Base-by-base conservation (phyloP, 2,888 invertebrate genomes). In the Scaptodrosophila latifasciaeformis region DNA sequence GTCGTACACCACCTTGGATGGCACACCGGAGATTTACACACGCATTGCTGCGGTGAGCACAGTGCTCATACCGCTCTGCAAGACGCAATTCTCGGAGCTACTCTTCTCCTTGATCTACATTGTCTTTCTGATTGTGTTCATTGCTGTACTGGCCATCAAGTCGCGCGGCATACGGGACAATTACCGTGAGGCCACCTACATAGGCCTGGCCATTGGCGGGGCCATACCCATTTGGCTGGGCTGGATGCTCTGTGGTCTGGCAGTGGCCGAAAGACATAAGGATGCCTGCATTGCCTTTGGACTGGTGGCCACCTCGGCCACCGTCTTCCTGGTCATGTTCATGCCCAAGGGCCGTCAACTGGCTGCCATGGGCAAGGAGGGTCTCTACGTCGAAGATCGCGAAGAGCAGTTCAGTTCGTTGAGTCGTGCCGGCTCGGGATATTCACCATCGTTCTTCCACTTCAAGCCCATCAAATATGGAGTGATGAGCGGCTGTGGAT, bases 301-400 rank as follows among this genome's bases (percentile, higher is more conserved):
- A 0, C 88, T 97, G 67, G 91, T 96, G 42, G 91, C 93, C 50
- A 95, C 94, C 12, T 93, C 96, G 62, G 90, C 92, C 9, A 91
- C 95, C 40, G 92, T 96, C 48, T 95, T 97, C 87, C 90, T 96
- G 71, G 92, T 96, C 53, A 96, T 97, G 96, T 97, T 97, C 86
- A 92, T 96, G 87, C 93, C 96, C 27, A 96, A 94, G 88, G 96
- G 96, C 24, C 89, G 96, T 34, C 95, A 97, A 80, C 87, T 97
- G 77, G 96, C 96, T 1, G 96, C 96, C 43, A 91, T 96, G 89
- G 96, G 96, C 42, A 93, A 95, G 77, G 96, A 96, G 82, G 95
- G 93, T 10, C 90, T 93, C 63, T 93, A 92, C 86, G 90, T 92
- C 65, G 93, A 93, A 79, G 95, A 93, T 85, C 89, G 94, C 58